phyloP scores from a whole-genome alignment of 1,140 invertebrate genomes.

The Anastrepha ludens region DNA sequence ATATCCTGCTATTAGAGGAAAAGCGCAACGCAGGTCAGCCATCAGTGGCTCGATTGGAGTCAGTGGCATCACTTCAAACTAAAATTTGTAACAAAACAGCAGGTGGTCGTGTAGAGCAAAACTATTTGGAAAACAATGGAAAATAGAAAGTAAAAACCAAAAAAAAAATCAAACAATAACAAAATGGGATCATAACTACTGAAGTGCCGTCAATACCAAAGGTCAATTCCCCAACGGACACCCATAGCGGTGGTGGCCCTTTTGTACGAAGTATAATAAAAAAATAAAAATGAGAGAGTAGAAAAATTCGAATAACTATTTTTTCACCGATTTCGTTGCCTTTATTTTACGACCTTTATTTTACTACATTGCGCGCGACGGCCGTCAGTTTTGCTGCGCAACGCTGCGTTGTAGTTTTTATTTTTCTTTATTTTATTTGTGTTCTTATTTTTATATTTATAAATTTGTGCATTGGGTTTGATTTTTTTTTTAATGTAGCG shows the following conservation, averaged over 20 bases:
- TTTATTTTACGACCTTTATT: not conserved
- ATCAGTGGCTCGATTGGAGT: conserved; percentile 4
- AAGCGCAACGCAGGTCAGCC: not conserved
- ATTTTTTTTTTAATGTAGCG: not conserved
- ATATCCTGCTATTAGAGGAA: not conserved
- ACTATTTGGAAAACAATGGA: not conserved
- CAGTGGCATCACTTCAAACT: not conserved
- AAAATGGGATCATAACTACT: conserved; percentile 30
- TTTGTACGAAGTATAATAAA: not conserved
- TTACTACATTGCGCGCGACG: not conserved
- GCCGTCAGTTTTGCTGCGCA: not conserved
- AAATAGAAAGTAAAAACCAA: not conserved
- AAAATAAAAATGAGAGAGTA: not conserved
- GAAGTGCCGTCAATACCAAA: not conserved
- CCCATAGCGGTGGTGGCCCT: not conserved
- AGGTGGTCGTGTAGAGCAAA: not conserved
- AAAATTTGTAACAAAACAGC: not conserved
- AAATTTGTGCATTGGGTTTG: no score
- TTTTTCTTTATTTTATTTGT: not conserved
- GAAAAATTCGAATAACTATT: not conserved
- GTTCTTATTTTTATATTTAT: no score
- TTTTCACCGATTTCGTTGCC: not conserved
- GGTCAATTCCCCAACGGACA: conserved; percentile 24
- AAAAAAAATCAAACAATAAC: not conserved
- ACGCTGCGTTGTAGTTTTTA: not conserved